phyloP scores from a whole-genome alignment of 2,797 vertebrate genomes.

The Sphenodon punctatus region DNA sequence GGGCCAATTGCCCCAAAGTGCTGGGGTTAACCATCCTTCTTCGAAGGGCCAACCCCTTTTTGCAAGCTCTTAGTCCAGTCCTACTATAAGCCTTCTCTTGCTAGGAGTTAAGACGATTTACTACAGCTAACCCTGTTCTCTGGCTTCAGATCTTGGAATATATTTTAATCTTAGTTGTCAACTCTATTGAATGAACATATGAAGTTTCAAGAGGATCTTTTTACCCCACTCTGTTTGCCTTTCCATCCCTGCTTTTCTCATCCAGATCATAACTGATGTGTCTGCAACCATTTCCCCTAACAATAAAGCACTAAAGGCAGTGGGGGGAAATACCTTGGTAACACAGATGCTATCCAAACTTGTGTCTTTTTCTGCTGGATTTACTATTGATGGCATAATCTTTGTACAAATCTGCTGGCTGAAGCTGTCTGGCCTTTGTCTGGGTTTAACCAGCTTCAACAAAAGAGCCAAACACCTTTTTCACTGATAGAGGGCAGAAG shows the following conservation, averaged over 20 bases:
- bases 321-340: slow-evolving; percentile 77
- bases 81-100: too few species aligned
- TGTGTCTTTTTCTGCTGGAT: slow-evolving; percentile 73
- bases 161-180: not conserved
- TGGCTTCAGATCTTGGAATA: not conserved
- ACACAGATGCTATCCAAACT: slow-evolving; percentile 71
- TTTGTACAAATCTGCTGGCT: slow-evolving; percentile 80
- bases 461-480: slow-evolving; percentile 83
- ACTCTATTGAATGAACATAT: not conserved
- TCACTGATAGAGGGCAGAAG: slow-evolving; percentile 71
- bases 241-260: slow-evolving; percentile 2
- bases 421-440: slow-evolving; percentile 82
- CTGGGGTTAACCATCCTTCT: too few species aligned
- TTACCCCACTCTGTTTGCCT: not conserved
- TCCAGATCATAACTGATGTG: slow-evolving; percentile 7
- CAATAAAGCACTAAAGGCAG: slow-evolving; percentile 69
- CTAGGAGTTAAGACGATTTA: too few species aligned
- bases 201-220: too few species aligned
- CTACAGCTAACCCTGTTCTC: not conserved
- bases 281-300: slow-evolving; percentile 25
- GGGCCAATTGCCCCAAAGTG: too few species aligned
- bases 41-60: too few species aligned
- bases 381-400: slow-evolving; percentile 79
- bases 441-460: slow-evolving; percentile 77
- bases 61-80: too few species aligned